Percentiles rank a stretch among this genome's conserved stretches.
Conservation (phyloP, 2,113 vertebrate genomes). For the Falco punctatus region DNA sequence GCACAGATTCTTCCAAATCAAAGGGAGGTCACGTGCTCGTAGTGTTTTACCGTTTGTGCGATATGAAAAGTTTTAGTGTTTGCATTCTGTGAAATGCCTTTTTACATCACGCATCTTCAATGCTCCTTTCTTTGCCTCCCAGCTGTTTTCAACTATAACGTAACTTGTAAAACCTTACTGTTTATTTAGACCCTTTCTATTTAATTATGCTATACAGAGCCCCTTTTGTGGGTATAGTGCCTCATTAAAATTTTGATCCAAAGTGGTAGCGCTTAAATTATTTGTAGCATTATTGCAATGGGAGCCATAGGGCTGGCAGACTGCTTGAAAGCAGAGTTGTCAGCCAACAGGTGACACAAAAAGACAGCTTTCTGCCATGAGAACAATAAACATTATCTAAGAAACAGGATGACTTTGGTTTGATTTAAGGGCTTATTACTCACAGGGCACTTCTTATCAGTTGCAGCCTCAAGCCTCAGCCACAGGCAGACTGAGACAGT, state of each 20-base stretch:
- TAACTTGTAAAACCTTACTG: constrained; percentile 48
- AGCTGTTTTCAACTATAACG: constrained; percentile 44
- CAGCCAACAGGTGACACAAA: not conserved
- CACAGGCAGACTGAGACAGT: not conserved
- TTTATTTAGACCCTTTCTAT: constrained; percentile 62
- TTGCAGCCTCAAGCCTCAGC: not conserved
- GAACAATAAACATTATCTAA: not conserved
- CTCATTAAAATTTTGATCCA: constrained; percentile 58
- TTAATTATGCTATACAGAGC: constrained; percentile 57
- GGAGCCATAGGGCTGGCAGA: not conserved
- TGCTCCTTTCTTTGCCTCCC: constrained; percentile 60
- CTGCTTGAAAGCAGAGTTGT: not conserved
- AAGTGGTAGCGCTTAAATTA: constrained; percentile 35
- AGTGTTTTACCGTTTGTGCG: constrained; percentile 36
- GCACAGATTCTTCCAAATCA: constrained; percentile 36
- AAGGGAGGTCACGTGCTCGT: constrained; percentile 24
- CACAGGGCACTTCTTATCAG: not conserved
- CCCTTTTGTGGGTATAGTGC: constrained; percentile 57
- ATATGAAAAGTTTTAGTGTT: constrained; percentile 63
- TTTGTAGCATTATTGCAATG: not conserved
- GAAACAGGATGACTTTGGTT: not conserved
- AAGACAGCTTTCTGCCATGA: not conserved
- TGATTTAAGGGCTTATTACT: not conserved
- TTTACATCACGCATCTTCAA: constrained; percentile 27
- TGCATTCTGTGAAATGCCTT: constrained; percentile 75